Base-by-base conservation (phyloP, 2,888 invertebrate species). In the Perizoma flavofasciatum region DNA sequence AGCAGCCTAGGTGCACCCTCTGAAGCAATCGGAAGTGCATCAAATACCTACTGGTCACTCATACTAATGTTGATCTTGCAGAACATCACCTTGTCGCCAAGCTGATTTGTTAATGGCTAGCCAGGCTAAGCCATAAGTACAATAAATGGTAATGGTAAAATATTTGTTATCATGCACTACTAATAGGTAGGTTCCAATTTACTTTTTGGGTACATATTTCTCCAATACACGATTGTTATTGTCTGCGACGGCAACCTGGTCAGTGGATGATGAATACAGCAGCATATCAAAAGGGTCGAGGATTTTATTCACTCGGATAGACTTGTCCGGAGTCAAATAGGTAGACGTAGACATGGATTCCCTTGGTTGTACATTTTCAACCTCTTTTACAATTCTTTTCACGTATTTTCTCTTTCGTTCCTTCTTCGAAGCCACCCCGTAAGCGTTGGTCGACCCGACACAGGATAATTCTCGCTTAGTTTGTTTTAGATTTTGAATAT, bases 401-500 rank as follows among this genome's bases (percentile, higher is more conserved):
- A 89, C 89, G 65, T 82, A 86, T 72, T 91, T 92, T 70, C 78
- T 85, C 72, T 89, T 91, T n/a, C 85, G 83, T 9, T 86, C 81
- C 78, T 81, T 88, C 40, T 78, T 85, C 6, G 82, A 78, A 65
- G 77, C 72, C 6, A 72, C 68, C 40, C 72, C 75, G 32, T 72
- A 74, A 44, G 77, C 74, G 59, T 79, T 82, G 1, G 84, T 79
- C 2, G 81, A 61, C 6, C 78, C 79, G 41, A 86, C 66, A 68
- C 78, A 81, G 54, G 89, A 88, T 53, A 86, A 65, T 70, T 90
- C 90, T 45, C 85, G 81, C 66, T 90, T 90, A 47, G 86, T 85
- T 81, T 89, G 88, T 68, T 91, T 92, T 52, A 92, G 83, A 73
- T 90, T 92, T 76, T 88, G 78, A 43, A 90, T 91, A 57, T 84